These are phyloP conservation scores for Resseliella maxima DNA, from an alignment of 2,888 invertebrate species.

Conservation along the genomic window DNA sequence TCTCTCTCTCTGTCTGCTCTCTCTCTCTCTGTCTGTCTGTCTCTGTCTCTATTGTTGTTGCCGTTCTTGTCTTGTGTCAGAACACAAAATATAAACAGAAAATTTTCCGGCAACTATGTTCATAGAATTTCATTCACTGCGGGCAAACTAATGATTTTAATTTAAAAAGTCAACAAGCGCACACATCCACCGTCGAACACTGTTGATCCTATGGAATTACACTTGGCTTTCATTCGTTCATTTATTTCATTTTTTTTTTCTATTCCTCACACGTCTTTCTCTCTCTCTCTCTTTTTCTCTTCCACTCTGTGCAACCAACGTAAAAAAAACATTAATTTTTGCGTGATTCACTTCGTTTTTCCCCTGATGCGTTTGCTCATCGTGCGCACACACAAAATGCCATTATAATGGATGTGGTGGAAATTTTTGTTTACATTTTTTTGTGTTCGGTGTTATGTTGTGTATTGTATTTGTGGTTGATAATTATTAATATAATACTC, in stretches of 20 bases:
- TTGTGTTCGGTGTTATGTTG: not conserved
- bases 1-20: too few species aligned
- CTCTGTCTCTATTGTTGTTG: too few species aligned
- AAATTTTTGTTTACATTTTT: not conserved
- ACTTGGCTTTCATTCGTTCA: not conserved
- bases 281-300: too few species aligned
- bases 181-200: not conserved
- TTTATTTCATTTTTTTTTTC: not conserved
- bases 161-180: constrained; percentile 49
- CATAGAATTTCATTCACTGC: not conserved
- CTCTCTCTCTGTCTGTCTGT: too few species aligned
- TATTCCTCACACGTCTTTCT: not conserved
- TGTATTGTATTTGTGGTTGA: not conserved
- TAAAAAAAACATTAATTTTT: too few species aligned
- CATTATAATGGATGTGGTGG: not conserved
- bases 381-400: too few species aligned
- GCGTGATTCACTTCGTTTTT: too few species aligned
- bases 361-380: too few species aligned
- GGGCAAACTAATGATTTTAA: constrained; percentile 26
- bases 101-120: too few species aligned
- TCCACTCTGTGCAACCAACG: too few species aligned
- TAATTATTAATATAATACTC: constrained; percentile 27
- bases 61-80: too few species aligned
- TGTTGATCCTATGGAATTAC: constrained; percentile 34
- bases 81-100: too few species aligned